A percentile compares a stretch with the other conserved stretches of the same genome.
Evolutionary conservation across 2,113 vertebrate genomes (phyloP).

Genomic region (Protobothrops flavoviridis): DNA sequence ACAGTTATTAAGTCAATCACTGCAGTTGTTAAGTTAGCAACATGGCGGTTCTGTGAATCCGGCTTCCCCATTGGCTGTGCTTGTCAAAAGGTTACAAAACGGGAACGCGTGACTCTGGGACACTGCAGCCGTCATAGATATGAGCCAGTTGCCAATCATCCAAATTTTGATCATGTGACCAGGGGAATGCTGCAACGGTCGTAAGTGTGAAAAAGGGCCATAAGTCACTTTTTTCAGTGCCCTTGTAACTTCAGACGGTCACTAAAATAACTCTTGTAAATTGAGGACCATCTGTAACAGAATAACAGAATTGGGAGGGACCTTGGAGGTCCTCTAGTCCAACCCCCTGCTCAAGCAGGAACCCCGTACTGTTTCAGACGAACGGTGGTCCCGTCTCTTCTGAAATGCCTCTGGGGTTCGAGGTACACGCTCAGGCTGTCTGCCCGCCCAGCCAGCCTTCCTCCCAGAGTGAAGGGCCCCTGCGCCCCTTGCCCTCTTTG

Average conservation of each 20-base stretch:
- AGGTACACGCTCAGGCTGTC: background rate
- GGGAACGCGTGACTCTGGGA: background rate
- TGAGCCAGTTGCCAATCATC: background rate
- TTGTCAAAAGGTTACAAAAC: background rate
- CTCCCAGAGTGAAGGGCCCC: too few species aligned
- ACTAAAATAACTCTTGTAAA: background rate
- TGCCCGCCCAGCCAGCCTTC: background rate
- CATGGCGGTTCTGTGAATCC: background rate
- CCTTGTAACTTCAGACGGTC: background rate
- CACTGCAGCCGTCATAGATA: background rate
- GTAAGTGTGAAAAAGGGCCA: background rate
- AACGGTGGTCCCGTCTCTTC: background rate
- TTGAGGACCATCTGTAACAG: background rate
- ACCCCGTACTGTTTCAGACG: background rate
- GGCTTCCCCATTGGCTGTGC: background rate
- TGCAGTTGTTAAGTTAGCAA: background rate
- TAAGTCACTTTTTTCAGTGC: background rate
- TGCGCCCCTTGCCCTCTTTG: background rate
- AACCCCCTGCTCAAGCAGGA: background rate
- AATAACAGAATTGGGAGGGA: background rate
- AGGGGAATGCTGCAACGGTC: background rate
- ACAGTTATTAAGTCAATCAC: background rate
- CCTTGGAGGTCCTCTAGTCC: background rate
- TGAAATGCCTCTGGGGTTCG: background rate
- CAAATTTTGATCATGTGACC: too few species aligned